Evolutionary conservation across 92 coral and sea anemone genomes (phyloP), one percentile per base, ranked within the genome.

Genomic region (Pocillopora meandrina): DNA sequence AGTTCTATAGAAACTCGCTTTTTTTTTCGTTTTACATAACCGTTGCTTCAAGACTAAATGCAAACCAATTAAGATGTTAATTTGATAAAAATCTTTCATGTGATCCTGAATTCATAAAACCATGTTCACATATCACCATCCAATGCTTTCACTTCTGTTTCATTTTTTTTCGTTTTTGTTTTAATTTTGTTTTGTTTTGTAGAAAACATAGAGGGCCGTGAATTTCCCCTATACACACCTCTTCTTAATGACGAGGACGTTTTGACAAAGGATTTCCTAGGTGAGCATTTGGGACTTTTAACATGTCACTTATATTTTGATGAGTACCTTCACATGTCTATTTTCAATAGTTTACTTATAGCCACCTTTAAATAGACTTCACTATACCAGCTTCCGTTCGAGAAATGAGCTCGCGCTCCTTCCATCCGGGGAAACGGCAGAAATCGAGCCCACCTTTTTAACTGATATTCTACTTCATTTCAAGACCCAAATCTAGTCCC

Each of bases 221-320:
- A 93, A 4, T 82, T 92, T 70, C 95, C 95, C 55, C 76, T 78
- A 18, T 93, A 93, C 85, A 93, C 95, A 4, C 98, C 98, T n/a
- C 89, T 93, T 65, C 78, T 93, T 20, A 58, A 86, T 16, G 95
- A 93, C 75, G 91, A 89, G 56, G 91, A 93, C 15, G 85, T 86
- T 13, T 81, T 93, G 58, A 93, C 92, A 10, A 65, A 80, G 11
- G 95, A 87, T 14, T 93, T 91, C 82, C 70, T 93, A 15, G 98
- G 98, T 93, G 26, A 31, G 88, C 34, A 7, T 42, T 42, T 42
- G 52, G 52, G 0, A 7, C 52, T 42, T 42, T 42, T 3, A 42
- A 42, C 52, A 42, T 42, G 52, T 42, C 52, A 2, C 1, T 63
- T 23, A 17, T 7, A 21, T 2, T 17, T 13, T 62, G 23, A 10